These are phyloP conservation scores for Arizona elegans DNA, from an alignment of 2,113 vertebrate genomes.

Conservation along the genomic window DNA sequence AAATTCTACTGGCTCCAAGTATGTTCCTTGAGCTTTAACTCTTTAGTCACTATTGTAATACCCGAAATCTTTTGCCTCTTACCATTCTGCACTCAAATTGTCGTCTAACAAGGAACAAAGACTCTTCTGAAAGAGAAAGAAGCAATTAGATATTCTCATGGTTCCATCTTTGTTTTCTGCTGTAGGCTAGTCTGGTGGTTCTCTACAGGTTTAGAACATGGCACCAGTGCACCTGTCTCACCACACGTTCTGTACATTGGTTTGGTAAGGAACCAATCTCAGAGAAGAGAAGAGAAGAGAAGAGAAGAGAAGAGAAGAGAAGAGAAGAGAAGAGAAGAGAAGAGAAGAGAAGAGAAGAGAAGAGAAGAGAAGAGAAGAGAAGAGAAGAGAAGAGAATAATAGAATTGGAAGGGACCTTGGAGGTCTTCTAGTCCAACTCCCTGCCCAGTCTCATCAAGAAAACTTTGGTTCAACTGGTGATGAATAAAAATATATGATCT, in stretches of 20 bases:
- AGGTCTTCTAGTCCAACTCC: too few species aligned
- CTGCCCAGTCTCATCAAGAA: not conserved
- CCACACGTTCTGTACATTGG: not conserved
- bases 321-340: too few species aligned
- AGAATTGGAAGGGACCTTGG: too few species aligned
- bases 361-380: too few species aligned
- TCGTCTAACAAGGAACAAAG: conserved; percentile 44
- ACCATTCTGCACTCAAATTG: conserved; percentile 35
- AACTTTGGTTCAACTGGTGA: not conserved
- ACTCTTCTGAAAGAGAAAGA: not conserved
- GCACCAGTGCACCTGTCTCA: not conserved
- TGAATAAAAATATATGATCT: not conserved
- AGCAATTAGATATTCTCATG: not conserved
- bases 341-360: too few species aligned
- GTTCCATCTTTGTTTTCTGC: not conserved
- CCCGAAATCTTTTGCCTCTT: conserved; percentile 49
- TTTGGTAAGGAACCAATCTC: not conserved
- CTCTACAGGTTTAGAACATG: not conserved
- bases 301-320: too few species aligned
- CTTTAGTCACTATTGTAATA: conserved; percentile 42
- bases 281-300: too few species aligned
- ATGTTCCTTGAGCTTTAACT: conserved; percentile 36
- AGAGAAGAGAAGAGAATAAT: too few species aligned
- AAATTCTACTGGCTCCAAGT: conserved; percentile 39
- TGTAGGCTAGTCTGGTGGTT: not conserved